Base-by-base conservation (phyloP, 53 echinoderm and acorn worm species). In the Paelopatides confundens region DNA sequence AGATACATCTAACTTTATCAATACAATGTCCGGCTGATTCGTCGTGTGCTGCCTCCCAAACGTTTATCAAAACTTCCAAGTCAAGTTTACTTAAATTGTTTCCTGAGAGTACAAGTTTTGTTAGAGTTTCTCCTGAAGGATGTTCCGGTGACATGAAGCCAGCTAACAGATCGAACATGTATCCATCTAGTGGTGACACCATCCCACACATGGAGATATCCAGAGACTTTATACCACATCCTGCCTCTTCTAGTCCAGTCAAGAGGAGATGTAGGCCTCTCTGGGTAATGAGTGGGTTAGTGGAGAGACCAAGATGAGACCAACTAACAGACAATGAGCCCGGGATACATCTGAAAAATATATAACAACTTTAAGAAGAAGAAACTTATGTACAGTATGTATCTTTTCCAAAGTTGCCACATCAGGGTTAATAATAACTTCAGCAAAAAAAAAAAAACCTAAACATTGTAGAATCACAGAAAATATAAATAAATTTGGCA, bases 1-100 rank as follows among this genome's bases (percentile, higher is more conserved):
- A 21, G 58, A 58, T 63, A 35, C 93, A 96, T 62, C 92, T 86
- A 21, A 43, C 43, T n/a, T 85, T 65, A 63, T 93, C 93, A 8
- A 92, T 88, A 46, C 88, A 87, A 84, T 96, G 93, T 96, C 90
- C 96, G 4, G 23, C 23, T 17, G 54, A 58, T 27, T 69, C 77
- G 18, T 90, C 94, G 64, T 96, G 94, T 23, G 90, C 92, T 2
- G 86, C 92, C 62, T 96, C 90, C 96, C 96, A 96, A 27, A 96
- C 74, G 11, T 90, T 94, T 40, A 94, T 87, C 90, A 96, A 23
- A n/a, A 94, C 26, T 90, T 96, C 90, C 36, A 77, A 65, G 63
- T 96, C 96, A 64, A 79, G 64, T 68, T 92, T 92, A 38, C 78
- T 90, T 87, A 96, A 89, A 28, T 70, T 77, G n/a, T 87, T 94